Evolutionary conservation across 2,797 vertebrate species (phyloP).

Genomic region (Allobates femoralis): DNA sequence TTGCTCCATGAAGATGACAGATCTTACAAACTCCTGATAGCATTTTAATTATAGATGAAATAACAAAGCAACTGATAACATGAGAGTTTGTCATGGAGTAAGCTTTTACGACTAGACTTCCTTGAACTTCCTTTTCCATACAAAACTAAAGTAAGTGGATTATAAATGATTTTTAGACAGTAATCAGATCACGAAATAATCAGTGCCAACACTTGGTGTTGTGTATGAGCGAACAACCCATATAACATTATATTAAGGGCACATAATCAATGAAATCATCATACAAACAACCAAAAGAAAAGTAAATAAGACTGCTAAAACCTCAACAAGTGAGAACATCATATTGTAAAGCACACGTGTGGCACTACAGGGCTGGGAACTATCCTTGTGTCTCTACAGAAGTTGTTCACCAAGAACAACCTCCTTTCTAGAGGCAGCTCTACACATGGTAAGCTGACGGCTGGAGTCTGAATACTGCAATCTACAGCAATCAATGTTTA

Average conservation of each 20-base stretch:
- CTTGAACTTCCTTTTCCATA: neutral
- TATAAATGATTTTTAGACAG: neutral
- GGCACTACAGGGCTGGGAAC: too few relatives aligned
- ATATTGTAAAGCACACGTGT: too few relatives aligned
- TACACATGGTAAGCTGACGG: too few relatives aligned
- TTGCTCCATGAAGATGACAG: neutral
- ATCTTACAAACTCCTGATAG: neutral
- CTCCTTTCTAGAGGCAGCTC: too few relatives aligned
- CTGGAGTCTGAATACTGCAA: too few relatives aligned
- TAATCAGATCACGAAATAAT: neutral
- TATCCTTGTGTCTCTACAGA: too few relatives aligned
- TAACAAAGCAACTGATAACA: conserved; percentile 13
- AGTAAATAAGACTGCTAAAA: too few relatives aligned
- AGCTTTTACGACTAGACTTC: neutral
- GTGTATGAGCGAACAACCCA: neutral
- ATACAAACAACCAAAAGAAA: neutral
- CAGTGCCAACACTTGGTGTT: neutral
- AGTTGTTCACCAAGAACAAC: too few relatives aligned
- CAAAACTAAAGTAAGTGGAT: neutral
- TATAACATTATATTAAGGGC: neutral
- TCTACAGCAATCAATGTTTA: too few relatives aligned
- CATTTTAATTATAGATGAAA: neutral
- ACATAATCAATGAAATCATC: neutral
- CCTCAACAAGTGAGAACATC: too few relatives aligned
- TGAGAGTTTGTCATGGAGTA: neutral